A percentile compares a stretch with the other conserved stretches of the same genome.
Conservation (phyloP, 2,113 vertebrate species). For the Trichomycterus rosablanca region DNA sequence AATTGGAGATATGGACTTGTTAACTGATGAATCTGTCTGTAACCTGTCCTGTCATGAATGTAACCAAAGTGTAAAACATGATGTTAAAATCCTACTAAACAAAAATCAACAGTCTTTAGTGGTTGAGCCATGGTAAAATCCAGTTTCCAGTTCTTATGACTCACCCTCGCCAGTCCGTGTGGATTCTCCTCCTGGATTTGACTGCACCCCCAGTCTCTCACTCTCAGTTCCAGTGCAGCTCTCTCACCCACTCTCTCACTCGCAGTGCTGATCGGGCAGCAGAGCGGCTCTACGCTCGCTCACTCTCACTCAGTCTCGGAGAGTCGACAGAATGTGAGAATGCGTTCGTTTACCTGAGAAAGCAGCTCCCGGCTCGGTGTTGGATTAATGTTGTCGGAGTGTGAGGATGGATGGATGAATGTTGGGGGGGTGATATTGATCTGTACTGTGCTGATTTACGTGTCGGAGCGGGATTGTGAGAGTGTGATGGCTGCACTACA, state of each 20-base stretch:
- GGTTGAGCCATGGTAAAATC: constrained; percentile 40
- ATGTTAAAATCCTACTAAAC: too few relatives aligned
- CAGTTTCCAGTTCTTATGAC: constrained; percentile 58
- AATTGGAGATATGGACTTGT: too few relatives aligned
- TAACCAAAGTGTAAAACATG: too few relatives aligned
- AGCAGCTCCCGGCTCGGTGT: constrained; percentile 22
- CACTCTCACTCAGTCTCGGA: not conserved
- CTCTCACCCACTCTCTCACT: not conserved
- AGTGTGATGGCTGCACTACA: constrained; percentile 73
- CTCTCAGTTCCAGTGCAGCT: constrained; percentile 70
- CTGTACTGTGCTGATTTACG: constrained; percentile 46
- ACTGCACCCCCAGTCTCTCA: constrained; percentile 52
- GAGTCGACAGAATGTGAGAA: not conserved
- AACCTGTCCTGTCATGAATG: too few relatives aligned
- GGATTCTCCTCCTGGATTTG: constrained; percentile 61
- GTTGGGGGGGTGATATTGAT: constrained; percentile 30
- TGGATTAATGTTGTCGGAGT: constrained; percentile 57
- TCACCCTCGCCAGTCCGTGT: constrained; percentile 47
- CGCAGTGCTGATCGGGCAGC: constrained; percentile 48
- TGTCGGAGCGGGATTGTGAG: constrained; percentile 55
- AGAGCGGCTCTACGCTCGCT: constrained; percentile 19
- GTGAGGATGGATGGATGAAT: constrained; percentile 28
- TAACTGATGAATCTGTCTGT: too few relatives aligned
- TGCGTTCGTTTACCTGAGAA: not conserved
- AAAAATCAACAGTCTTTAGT: too few relatives aligned